Evolutionary conservation across 2,888 invertebrate species (phyloP), one percentile per base, ranked within the genome.

Genomic region (Exocentrus adspersus): DNA sequence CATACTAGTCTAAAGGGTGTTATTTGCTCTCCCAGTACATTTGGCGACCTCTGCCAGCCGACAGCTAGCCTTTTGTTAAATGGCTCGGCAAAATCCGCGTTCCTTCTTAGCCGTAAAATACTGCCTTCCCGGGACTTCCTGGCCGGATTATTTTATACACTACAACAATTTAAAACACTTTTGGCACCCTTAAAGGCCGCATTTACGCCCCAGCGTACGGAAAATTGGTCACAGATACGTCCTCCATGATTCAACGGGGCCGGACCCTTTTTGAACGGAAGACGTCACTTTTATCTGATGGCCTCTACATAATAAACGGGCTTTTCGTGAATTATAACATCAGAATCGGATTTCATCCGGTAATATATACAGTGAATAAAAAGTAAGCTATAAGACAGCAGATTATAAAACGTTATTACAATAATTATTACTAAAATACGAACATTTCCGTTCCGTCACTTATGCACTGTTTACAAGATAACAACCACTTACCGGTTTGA

Each of bases 91-190:
- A 65, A 65, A 62, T 54, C 60, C 62, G 64, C 59, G 62, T 57
- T 69, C 52, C 51, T 41, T 56, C 30, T 65, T 52, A 59, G 54
- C 60, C 60, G 62, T 53, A 59, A 69, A 67, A 67, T 67, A 69
- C 62, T 65, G 64, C 65, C 67, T 65, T 65, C 62, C 52, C 59
- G 65, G 64, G 61, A 69, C 66, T 67, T 67, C 67, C 67, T 65
- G 63, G 28, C 54, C 54, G 54, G 54, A 54, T 54, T 54, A 54
- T 54, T 54, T 48, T 50, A 61, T 65, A 69, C 69, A 69, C 61
- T 65, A 67, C 65, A 69, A 69, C 67, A 69, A 69, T 69, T 67
- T 65, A 67, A 65, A 65, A 62, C 65, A 60, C 65, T 65, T 65
- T 65, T 67, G 70, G 70, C 67, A 68, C 65, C 63, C 62, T 58